Conservation (phyloP, 1,140 invertebrate genomes). For the Drosophila busckii region DNA sequence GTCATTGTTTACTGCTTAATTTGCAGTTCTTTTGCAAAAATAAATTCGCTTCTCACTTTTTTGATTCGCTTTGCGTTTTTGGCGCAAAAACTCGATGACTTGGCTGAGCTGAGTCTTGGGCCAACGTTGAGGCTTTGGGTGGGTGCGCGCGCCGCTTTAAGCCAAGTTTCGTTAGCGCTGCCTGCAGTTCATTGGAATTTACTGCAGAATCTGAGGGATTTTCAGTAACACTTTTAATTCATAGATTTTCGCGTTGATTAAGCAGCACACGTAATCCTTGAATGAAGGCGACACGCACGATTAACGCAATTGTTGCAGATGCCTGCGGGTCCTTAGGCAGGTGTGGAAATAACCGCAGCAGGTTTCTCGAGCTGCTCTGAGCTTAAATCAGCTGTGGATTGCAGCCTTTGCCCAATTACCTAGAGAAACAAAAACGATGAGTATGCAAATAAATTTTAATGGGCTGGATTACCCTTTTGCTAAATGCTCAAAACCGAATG, state of each 20-base stretch:
- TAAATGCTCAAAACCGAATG: conserved; percentile 71
- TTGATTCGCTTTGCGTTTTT: conserved; percentile 40
- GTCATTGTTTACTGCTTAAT: conserved; percentile 67
- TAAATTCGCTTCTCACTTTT: conserved; percentile 51
- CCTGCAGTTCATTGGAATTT: conserved; percentile 29
- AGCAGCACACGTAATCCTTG: conserved; percentile 66
- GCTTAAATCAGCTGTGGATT: conserved; percentile 47
- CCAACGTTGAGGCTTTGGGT: conserved; percentile 5
- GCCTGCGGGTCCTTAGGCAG: conserved; percentile 29
- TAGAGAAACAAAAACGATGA: conserved; percentile 71
- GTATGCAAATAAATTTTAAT: conserved; percentile 78
- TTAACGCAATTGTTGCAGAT: conserved; percentile 58
- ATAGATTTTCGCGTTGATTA: conserved; percentile 70
- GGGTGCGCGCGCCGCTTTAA: conserved; percentile 25
- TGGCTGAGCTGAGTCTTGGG: background rate
- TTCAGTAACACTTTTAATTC: conserved; percentile 61
- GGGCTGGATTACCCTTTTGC: conserved; percentile 74
- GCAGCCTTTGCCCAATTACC: conserved; percentile 69
- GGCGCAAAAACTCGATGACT: conserved; percentile 3
- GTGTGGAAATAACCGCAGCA: conserved; percentile 45
- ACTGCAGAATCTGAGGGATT: conserved; percentile 47
- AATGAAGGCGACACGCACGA: conserved; percentile 52
- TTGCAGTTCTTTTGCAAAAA: conserved; percentile 61
- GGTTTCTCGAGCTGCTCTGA: conserved; percentile 16
- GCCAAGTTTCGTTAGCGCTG: conserved; percentile 7